phyloP scores from a whole-genome alignment of 2,113 vertebrate species.

The Hyla sarda region DNA sequence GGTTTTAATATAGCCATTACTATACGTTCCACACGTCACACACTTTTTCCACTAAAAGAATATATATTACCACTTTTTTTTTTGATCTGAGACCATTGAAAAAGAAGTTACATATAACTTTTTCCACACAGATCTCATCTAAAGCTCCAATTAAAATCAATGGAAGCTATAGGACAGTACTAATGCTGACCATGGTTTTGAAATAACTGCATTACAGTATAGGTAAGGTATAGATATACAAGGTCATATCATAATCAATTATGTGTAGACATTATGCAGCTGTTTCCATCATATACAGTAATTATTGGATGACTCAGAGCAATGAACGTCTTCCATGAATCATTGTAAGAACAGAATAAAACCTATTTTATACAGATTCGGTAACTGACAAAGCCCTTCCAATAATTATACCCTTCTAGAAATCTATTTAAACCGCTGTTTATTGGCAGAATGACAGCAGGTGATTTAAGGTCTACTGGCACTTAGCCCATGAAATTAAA shows the following conservation, averaged over 20 bases:
- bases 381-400: conserved; percentile 7
- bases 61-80: no score
- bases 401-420: conserved; percentile 46
- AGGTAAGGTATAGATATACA: no score
- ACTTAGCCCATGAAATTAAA: conserved; percentile 30
- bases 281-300: background rate
- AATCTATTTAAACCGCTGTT: conserved; percentile 46
- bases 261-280: background rate
- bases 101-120: no score
- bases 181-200: no score
- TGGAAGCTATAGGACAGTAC: no score
- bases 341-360: conserved; percentile 17
- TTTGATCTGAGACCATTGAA: no score
- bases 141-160: no score
- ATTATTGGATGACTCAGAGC: background rate
- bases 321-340: background rate
- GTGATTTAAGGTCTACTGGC: conserved; percentile 38
- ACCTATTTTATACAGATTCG: conserved; percentile 23
- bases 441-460: conserved; percentile 27
- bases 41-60: no score
- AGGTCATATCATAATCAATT: background rate
- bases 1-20: no score
- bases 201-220: no score
- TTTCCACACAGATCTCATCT: no score
- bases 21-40: no score